Evolutionary conservation across 2,888 invertebrate species (phyloP).

Genomic region (Sarcophaga variegata): DNA sequence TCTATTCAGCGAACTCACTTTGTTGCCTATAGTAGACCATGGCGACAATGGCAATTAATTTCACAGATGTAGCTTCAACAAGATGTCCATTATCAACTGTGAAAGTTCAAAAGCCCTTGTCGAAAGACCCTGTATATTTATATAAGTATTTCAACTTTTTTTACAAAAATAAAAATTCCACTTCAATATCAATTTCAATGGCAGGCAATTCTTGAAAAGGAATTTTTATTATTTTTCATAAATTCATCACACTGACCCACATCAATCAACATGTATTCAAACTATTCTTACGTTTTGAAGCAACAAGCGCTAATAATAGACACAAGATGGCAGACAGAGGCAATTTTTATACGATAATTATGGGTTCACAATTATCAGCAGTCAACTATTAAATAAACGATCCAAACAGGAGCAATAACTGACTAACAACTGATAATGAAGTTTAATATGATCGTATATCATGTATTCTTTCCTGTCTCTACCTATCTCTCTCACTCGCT

Average conservation of each 20-base stretch:
- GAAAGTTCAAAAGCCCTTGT: too few species aligned
- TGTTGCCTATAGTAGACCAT: too few species aligned
- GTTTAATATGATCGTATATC: neutral
- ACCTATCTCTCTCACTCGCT: too few species aligned
- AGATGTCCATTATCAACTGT: too few species aligned
- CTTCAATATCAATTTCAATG: neutral
- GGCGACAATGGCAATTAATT: too few species aligned
- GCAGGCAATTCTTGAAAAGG: neutral
- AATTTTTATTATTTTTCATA: slow-evolving; percentile 52
- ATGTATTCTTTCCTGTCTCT: too few species aligned
- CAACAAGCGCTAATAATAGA: neutral
- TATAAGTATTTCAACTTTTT: too few species aligned
- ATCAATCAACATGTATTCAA: slow-evolving; percentile 64
- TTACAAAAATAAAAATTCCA: neutral
- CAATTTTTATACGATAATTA: slow-evolving; percentile 54
- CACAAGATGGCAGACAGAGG: neutral
- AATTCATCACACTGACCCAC: slow-evolving; percentile 58
- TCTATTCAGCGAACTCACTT: too few species aligned
- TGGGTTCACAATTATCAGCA: slow-evolving; percentile 60
- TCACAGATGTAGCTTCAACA: too few species aligned
- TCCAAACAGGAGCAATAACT: slow-evolving; percentile 40
- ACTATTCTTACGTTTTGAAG: slow-evolving; percentile 31
- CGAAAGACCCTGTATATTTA: too few species aligned
- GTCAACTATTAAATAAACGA: slow-evolving; percentile 49
- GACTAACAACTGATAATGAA: slow-evolving; percentile 24